These are phyloP conservation scores for Zaprionus tsacasi DNA, from an alignment of 1,140 invertebrate genomes.

Conservation along the genomic window DNA sequence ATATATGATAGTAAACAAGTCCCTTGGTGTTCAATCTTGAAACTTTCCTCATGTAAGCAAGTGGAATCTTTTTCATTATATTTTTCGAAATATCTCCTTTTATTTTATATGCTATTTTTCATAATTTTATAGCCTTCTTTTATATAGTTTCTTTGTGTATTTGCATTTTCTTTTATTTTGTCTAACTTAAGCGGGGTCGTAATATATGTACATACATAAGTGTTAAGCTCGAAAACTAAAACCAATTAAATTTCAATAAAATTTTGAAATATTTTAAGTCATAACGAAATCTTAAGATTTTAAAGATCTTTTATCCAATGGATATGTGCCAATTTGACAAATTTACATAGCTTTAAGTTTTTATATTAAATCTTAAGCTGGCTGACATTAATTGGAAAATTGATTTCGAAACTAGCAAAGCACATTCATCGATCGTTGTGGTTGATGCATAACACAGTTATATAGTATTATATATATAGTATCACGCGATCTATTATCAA, in stretches of 20 bases:
- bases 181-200: background rate
- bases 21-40: background rate
- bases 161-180: too few relatives aligned
- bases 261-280: background rate
- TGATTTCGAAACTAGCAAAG: background rate
- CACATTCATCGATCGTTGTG: background rate
- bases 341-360: conserved; percentile 1
- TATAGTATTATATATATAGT: background rate
- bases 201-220: background rate
- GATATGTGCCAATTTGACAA: conserved; percentile 4
- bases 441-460: background rate
- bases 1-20: background rate
- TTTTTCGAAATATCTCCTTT: too few relatives aligned
- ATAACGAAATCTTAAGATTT: background rate
- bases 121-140: too few relatives aligned
- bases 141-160: too few relatives aligned
- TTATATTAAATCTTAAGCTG: background rate
- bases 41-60: background rate
- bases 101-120: too few relatives aligned
- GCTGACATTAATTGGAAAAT: background rate
- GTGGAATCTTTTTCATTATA: too few relatives aligned
- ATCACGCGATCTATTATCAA: background rate
- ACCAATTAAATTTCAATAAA: background rate
- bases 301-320: background rate
- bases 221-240: background rate